Conservation (phyloP, 1,140 invertebrate genomes). For the Dolichoris vasculosae region DNA sequence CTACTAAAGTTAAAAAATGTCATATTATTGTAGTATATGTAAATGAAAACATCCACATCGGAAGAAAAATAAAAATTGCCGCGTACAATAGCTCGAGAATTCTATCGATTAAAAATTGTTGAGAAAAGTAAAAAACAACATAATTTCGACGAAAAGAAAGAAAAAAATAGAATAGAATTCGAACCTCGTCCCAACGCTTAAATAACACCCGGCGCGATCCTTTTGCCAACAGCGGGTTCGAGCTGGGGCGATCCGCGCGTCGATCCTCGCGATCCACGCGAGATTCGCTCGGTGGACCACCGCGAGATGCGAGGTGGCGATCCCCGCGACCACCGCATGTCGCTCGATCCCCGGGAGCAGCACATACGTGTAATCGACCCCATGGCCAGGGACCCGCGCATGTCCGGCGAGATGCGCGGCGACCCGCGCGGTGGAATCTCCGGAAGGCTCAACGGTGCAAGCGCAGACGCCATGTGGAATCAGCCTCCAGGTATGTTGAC, state of each 20-base stretch:
- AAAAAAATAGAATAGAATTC: no score
- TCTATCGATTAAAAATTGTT: no score
- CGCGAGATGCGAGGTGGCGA: conserved; percentile 73
- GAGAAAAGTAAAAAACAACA: no score
- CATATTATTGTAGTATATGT: no score
- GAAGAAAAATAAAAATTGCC: no score
- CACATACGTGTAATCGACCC: conserved; percentile 78
- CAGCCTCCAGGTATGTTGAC: conserved; percentile 74
- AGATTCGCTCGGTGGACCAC: conserved; percentile 75
- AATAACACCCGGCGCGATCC: not conserved
- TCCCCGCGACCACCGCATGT: conserved; percentile 77
- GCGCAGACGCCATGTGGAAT: conserved; percentile 84
- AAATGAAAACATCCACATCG: no score
- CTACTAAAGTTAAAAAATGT: no score
- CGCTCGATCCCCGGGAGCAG: conserved; percentile 80
- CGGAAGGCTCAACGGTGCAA: conserved; percentile 80
- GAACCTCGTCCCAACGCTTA: not conserved
- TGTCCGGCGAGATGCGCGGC: conserved; percentile 76
- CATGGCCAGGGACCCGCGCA: conserved; percentile 74
- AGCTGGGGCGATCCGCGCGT: conserved; percentile 77
- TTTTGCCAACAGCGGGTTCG: conserved; percentile 59
- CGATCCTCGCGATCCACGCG: conserved; percentile 75
- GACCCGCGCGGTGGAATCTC: conserved; percentile 86
- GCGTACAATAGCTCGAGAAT: no score
- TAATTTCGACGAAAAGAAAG: no score